Evolutionary conservation across 2,888 invertebrate species (phyloP), one percentile per base, ranked within the genome.

Genomic region (Drosophila incognita): DNA sequence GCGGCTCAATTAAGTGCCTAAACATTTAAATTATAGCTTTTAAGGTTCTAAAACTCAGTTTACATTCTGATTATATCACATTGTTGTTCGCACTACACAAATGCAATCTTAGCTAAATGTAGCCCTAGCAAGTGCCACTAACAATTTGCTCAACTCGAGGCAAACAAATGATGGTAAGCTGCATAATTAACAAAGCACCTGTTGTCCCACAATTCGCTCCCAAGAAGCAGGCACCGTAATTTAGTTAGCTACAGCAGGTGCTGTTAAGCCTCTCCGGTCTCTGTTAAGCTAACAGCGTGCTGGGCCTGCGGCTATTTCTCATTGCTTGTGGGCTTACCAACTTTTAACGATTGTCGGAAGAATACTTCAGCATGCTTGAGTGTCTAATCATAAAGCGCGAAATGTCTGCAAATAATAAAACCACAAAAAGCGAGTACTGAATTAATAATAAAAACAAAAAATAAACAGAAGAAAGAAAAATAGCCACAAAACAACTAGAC

Each of bases 331-430:
- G 71, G 70, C 64, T 82, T 76, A 69, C 56, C 27, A 52, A 65
- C 51, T 64, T 77, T 83, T 76, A 76, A 83, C 76, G 82, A 87
- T 78, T 87, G 84, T 76, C 85, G 85, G 76, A 82, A 87, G 87
- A 89, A 89, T 70, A 87, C 89, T 86, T 84, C 57, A 84, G 76
- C 70, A 71, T 76, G 76, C 86, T 86, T 84, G 72, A 84, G 78
- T 80, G 81, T 81, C 85, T 79, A 78, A 87, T 86, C 84, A 77
- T 89, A 80, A 84, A 83, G 74, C 63, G 79, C 81, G 76, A 86
- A 81, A 81, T 76, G 79, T 87, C 79, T 83, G 76, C 79, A 81
- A 83, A 88, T 81, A 82, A 87, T 85, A 76, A 86, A 86, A 82
- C 83, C 64, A 68, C 78, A 74, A 77, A 73, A 57, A 46, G 48